Conservation (phyloP, 2,113 vertebrate species). For the Entelurus aequoreus region DNA sequence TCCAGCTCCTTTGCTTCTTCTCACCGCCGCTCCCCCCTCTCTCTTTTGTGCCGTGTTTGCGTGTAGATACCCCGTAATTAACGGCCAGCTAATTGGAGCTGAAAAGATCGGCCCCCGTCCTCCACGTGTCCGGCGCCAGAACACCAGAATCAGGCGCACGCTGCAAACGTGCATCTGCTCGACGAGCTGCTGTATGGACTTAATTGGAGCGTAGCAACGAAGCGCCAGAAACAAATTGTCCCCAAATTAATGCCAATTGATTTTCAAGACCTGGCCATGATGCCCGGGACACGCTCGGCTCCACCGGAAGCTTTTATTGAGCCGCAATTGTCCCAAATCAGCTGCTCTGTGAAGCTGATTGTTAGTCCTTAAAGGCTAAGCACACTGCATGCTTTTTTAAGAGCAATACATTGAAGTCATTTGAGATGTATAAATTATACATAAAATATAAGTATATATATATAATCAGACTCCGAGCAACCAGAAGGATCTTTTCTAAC, state of each 20-base stretch:
- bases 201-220: conserved; percentile 8
- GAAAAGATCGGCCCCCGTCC: background rate
- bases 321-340: no score
- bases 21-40: background rate
- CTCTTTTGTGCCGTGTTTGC: background rate
- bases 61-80: background rate
- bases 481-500: no score
- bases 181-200: conserved; percentile 8
- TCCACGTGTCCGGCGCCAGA: background rate
- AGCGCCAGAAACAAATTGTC: conserved; percentile 39
- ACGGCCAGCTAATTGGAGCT: background rate
- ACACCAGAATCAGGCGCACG: conserved; percentile 5
- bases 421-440: no score
- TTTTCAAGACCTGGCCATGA: conserved; percentile 10
- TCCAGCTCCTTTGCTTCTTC: background rate
- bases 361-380: no score
- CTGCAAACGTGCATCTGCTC: conserved; percentile 1
- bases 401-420: no score
- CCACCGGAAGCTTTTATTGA: no score
- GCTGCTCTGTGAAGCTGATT: no score
- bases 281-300: no score
- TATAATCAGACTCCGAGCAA: no score
- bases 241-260: conserved; percentile 34
- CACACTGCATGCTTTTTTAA: no score
- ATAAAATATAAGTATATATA: no score